Conservation (phyloP, 1,140 invertebrate genomes). For the Myzus persicae region DNA sequence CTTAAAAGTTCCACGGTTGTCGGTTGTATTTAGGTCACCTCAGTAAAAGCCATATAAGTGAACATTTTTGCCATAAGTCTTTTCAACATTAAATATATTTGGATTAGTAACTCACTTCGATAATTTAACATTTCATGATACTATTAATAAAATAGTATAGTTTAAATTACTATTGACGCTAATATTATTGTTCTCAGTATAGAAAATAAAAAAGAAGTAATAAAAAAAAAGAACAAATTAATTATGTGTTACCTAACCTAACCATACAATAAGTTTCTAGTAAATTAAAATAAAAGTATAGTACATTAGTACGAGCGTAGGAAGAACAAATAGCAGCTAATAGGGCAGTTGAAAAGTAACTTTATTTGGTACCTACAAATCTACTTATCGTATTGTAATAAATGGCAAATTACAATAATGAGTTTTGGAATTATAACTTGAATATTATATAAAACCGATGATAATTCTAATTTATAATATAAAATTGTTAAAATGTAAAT, state of each 20-base stretch:
- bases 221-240: not conserved
- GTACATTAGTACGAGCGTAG: too few species aligned
- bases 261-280: not conserved
- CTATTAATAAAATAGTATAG: not conserved
- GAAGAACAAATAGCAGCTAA: not conserved
- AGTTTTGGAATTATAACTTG: not conserved
- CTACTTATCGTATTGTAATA: not conserved
- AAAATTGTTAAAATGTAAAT: not conserved
- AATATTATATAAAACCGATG: not conserved
- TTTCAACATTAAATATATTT: slow-evolving; percentile 1
- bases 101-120: not conserved
- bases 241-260: not conserved
- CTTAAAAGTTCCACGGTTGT: slow-evolving; percentile 41
- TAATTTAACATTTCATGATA: slow-evolving; percentile 11
- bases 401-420: not conserved
- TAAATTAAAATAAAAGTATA: not conserved
- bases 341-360: not conserved
- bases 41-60: slow-evolving; percentile 46
- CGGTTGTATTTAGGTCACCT: slow-evolving; percentile 48
- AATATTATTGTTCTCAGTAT: not conserved
- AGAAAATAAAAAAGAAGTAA: too few species aligned
- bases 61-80: slow-evolving; percentile 6
- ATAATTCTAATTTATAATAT: not conserved
- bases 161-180: not conserved
- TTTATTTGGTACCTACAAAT: not conserved